phyloP scores from a whole-genome alignment of 2,113 vertebrate genomes.

The Phaethornis superciliosus region DNA sequence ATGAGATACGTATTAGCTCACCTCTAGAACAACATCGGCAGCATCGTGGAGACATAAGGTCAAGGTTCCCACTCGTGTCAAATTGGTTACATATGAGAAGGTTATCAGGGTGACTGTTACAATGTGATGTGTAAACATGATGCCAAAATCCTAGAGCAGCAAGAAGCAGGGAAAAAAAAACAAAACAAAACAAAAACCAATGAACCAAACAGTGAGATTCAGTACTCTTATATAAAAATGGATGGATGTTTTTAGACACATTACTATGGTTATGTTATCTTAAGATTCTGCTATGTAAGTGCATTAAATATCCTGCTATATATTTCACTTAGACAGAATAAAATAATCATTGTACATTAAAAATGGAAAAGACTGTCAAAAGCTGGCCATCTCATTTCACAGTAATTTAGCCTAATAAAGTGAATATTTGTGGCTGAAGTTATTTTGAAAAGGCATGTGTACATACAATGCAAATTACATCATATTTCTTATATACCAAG shows the following conservation, averaged over 20 bases:
- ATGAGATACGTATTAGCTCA: constrained; percentile 68
- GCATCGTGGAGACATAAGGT: constrained; percentile 92
- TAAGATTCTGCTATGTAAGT: neutral
- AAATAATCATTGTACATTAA: neutral
- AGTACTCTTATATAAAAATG: neutral
- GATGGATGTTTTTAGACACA: neutral
- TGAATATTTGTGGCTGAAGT: neutral
- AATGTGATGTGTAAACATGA: constrained; percentile 96
- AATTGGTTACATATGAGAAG: constrained; percentile 95
- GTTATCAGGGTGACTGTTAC: constrained; percentile 85
- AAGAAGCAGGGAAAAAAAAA: neutral
- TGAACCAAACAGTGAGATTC: constrained; percentile 11
- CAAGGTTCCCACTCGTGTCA: constrained; percentile 91
- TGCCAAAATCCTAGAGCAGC: constrained; percentile 87
- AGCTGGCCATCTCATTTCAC: neutral
- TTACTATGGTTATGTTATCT: neutral
- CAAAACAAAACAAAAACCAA: neutral
- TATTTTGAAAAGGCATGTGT: neutral
- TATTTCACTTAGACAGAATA: neutral
- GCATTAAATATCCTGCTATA: neutral
- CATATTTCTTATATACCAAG: neutral
- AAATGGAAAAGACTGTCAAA: neutral
- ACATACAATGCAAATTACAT: neutral
- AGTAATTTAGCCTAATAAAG: neutral
- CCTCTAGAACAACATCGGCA: constrained; percentile 92